Percentiles rank a stretch among this genome's conserved stretches.
phyloP scores from a whole-genome alignment of 2,113 vertebrate genomes.

The Odontophorus gujanensis region DNA sequence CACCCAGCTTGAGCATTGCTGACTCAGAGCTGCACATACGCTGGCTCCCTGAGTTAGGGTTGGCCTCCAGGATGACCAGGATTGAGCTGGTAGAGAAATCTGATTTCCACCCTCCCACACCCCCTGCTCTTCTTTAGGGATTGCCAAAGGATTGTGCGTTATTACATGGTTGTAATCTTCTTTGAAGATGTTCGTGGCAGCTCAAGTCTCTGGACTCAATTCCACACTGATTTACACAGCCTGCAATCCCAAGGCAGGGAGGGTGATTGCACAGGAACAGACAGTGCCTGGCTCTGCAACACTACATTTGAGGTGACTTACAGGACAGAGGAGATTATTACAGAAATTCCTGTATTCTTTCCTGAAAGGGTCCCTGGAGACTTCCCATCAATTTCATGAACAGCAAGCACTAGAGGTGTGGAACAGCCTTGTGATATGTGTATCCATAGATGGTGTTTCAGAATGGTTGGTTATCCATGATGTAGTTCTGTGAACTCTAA shows the following conservation, averaged over 20 bases:
- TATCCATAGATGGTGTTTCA: background rate
- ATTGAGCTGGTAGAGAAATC: constrained; percentile 40
- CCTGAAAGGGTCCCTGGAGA: background rate
- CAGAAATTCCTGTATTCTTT: background rate
- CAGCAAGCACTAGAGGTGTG: background rate
- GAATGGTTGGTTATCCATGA: background rate
- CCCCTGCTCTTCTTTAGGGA: background rate
- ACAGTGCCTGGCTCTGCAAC: background rate
- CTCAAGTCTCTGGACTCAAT: constrained; percentile 59
- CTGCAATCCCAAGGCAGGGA: constrained; percentile 15
- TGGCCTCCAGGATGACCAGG: background rate
- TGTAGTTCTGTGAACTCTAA: background rate
- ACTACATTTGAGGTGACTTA: background rate
- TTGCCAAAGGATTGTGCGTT: constrained; percentile 65
- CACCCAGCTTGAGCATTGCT: background rate
- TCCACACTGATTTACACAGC: constrained; percentile 41
- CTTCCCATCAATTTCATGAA: background rate
- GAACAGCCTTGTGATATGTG: background rate
- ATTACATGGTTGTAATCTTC: constrained; percentile 73
- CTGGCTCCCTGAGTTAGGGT: background rate
- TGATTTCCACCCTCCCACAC: background rate
- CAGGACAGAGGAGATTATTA: background rate
- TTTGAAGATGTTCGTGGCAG: constrained; percentile 65
- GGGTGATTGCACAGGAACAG: background rate
- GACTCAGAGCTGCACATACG: background rate